Evolutionary conservation across 1,140 invertebrate species (phyloP).

Genomic region (Conus ventricosus): DNA sequence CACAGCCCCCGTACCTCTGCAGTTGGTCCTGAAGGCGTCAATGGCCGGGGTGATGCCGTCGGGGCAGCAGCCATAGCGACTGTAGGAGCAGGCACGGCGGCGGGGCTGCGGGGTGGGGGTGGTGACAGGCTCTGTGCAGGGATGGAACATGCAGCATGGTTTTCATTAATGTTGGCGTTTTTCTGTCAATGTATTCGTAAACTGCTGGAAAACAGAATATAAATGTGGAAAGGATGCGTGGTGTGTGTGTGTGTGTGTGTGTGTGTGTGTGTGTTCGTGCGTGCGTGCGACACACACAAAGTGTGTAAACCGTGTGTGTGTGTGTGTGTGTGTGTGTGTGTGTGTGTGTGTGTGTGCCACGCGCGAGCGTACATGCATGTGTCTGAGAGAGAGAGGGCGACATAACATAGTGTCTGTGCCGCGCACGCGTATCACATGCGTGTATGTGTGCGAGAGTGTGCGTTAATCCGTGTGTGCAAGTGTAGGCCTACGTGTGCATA

Average conservation of each 20-base stretch:
- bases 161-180: not conserved
- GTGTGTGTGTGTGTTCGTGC: too few species aligned
- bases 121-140: slow-evolving; percentile 23
- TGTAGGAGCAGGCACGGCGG: slow-evolving; percentile 50
- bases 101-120: slow-evolving; percentile 48
- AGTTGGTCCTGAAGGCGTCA: slow-evolving; percentile 52
- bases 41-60: slow-evolving; percentile 53
- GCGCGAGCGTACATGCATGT: not conserved
- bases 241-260: not conserved
- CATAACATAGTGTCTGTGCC: not conserved
- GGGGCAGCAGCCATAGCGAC: slow-evolving; percentile 62
- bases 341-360: not conserved
- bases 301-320: too few species aligned
- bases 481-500: not conserved
- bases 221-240: not conserved
- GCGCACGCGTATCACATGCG: not conserved
- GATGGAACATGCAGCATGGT: not conserved
- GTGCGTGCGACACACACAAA: too few species aligned
- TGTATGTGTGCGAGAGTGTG: not conserved
- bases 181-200: not conserved
- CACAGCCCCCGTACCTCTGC: slow-evolving; percentile 40
- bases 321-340: not conserved
- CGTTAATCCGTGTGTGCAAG: not conserved
- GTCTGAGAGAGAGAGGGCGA: not conserved
- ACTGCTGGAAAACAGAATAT: not conserved